Conservation (phyloP, 2,113 vertebrate genomes). For the Ursus arctos region DNA sequence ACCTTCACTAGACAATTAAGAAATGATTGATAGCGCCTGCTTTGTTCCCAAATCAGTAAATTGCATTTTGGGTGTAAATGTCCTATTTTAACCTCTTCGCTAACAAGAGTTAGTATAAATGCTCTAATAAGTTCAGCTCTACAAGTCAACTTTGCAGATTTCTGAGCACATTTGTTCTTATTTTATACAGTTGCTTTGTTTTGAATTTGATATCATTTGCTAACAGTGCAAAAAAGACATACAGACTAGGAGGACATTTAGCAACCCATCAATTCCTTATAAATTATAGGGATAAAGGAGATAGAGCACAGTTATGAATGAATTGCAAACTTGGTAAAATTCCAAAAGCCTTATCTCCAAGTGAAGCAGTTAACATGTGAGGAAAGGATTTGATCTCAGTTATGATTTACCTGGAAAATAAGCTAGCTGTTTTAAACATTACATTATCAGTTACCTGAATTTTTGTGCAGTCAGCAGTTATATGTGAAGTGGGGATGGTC, state of each 20-base stretch:
- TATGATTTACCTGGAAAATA: not conserved
- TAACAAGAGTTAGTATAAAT: not conserved
- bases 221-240: not conserved
- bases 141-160: not conserved
- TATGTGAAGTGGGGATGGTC: not conserved
- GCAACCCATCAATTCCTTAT: not conserved
- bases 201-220: not conserved
- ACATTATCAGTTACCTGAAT: not conserved
- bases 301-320: not conserved
- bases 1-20: not conserved
- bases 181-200: not conserved
- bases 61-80: not conserved
- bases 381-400: not conserved
- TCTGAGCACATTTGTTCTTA: not conserved
- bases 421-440: not conserved
- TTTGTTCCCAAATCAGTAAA: not conserved
- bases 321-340: not conserved
- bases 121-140: not conserved
- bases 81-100: not conserved
- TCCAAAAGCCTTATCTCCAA: not conserved
- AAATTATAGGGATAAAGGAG: not conserved
- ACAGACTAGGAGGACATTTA: not conserved
- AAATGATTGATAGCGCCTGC: not conserved
- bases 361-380: not conserved
- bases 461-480: not conserved